Conservation (phyloP, 53 echinoderm and acorn worm genomes). For the Paelopatides confundens region DNA sequence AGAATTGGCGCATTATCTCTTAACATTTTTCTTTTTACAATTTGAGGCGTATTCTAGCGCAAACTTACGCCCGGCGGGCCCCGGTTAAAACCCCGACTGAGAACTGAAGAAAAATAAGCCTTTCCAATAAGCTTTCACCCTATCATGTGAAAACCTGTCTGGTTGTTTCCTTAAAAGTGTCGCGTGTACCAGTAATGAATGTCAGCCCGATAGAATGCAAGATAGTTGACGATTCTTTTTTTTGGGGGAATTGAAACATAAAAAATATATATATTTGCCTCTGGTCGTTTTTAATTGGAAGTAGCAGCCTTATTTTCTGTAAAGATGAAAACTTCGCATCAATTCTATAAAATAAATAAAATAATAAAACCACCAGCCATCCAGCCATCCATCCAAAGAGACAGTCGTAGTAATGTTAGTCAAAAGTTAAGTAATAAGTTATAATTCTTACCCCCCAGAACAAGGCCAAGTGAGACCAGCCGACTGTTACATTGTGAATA, state of each 20-base stretch:
- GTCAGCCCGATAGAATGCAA: not conserved
- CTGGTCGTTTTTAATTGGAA: not conserved
- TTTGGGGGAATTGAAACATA: not conserved
- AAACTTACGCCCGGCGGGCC: slow-evolving; percentile 35
- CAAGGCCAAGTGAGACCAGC: not conserved
- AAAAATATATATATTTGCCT: not conserved
- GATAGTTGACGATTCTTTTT: too few species aligned
- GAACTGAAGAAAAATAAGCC: not conserved
- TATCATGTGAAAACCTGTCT: not conserved
- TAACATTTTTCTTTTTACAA: slow-evolving; percentile 11
- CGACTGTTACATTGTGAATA: not conserved
- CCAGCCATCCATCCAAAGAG: too few species aligned
- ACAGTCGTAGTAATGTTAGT: not conserved
- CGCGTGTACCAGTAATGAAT: slow-evolving; percentile 4
- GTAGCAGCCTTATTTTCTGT: not conserved
- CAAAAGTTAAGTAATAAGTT: slow-evolving; percentile 2
- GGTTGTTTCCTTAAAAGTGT: too few species aligned
- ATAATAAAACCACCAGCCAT: too few species aligned
- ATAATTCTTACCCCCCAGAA: not conserved
- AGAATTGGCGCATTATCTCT: not conserved
- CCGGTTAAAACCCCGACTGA: slow-evolving; percentile 32
- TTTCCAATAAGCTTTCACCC: too few species aligned
- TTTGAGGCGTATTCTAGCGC: slow-evolving; percentile 27
- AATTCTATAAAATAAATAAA: too few species aligned
- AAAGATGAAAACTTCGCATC: not conserved